Evolutionary conservation across 2,888 invertebrate genomes (phyloP).

Genomic region (Oligia strigilis): DNA sequence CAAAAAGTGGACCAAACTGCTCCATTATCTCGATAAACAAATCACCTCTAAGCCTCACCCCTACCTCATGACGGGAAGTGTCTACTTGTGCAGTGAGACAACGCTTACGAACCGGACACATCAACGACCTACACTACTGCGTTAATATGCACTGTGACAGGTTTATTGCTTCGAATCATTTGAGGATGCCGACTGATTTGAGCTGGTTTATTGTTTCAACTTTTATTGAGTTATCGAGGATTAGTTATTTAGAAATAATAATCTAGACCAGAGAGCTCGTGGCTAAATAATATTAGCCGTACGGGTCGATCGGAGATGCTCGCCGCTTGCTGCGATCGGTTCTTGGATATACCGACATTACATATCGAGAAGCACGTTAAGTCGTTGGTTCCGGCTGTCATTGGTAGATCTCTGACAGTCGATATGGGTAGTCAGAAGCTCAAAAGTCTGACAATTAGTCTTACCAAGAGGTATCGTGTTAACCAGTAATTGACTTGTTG

Average conservation of each 20-base stretch:
- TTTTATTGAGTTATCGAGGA: neutral
- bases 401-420: neutral
- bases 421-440: neutral
- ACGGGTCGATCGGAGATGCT: neutral
- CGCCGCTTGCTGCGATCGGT: neutral
- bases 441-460: neutral
- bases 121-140: constrained; percentile 56
- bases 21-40: constrained; percentile 12
- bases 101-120: constrained; percentile 60
- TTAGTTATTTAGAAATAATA: neutral
- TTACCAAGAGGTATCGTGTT: no score
- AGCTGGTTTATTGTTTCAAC: constrained; percentile 25
- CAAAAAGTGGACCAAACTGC: constrained; percentile 14
- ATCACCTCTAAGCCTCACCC: constrained; percentile 23
- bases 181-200: constrained; percentile 27
- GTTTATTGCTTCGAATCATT: constrained; percentile 49
- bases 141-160: constrained; percentile 42
- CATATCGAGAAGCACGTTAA: neutral
- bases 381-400: neutral
- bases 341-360: neutral
- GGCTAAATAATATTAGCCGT: neutral
- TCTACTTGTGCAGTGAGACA: constrained; percentile 63
- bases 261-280: neutral
- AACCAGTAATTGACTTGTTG: no score
- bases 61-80: constrained; percentile 56